Evolutionary conservation across 2,797 vertebrate species (phyloP), one percentile per base, ranked within the genome.

Genomic region (Enteromius viviparus): DNA sequence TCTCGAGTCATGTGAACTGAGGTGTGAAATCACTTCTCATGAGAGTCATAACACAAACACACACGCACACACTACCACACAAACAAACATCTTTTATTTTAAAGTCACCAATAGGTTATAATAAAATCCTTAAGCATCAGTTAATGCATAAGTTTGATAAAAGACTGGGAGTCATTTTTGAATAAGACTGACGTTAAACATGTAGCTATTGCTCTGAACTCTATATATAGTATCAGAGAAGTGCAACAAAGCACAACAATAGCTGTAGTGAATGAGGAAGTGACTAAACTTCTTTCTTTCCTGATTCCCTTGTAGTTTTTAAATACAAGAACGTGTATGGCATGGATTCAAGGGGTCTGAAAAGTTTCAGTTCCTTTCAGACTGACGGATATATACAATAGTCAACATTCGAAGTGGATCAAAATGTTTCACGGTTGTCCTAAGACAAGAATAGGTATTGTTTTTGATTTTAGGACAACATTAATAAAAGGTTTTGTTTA

Each of bases 201-300:
- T 45, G 65, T 32, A 21, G 60, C 42, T 47, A 34, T 37, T 37
- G 26, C 14, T 66, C 29, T 66, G 6, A 7, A 74, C 3, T 14
- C 17, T 74, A 60, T 53, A 34, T 70, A 45, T 60, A 82, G 68
- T 26, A 64, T 6, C 26, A 66, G 23, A 26, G 34, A 69, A 82
- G n/a, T 23, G 4, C 19, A 79, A 37, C 62, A 29, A 68, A 76
- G 17, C 19, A 45, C 6, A 65, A 26, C 26, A 65, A 75, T 65
- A 51, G 42, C 10, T 19, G 14, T 68, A 21, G 53, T 71, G 64
- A 75, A 86, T 70, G 65, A 80, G 78, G 71, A 86, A 80, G 62
- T 76, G 29, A 40, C n/a, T 32, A 34, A 19, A 55, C 40, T 77
- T 32, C 14, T 65, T 34, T 70, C 12, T 21, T 45, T 29, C 53